Conservation (phyloP, 2,888 invertebrate genomes). For the Lepidocyrtinus sp. region DNA sequence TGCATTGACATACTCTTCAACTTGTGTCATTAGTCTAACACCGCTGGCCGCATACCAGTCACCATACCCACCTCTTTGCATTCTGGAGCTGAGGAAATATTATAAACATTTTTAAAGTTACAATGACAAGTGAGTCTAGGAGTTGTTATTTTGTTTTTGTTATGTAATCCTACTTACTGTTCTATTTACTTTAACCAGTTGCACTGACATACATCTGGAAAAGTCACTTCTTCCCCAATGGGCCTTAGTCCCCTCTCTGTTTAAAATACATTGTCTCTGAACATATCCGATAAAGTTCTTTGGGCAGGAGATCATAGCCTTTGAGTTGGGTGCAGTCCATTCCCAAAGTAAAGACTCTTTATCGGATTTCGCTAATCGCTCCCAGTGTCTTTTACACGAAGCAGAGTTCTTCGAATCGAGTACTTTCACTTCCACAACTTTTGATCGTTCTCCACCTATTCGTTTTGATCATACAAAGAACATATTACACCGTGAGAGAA, state of each 20-base stretch:
- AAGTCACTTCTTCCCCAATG: slow-evolving; percentile 63
- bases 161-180: slow-evolving; percentile 57
- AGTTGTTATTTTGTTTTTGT: no score
- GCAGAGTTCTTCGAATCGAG: slow-evolving; percentile 63
- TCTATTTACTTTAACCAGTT: slow-evolving; percentile 51
- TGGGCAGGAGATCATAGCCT: slow-evolving; percentile 62
- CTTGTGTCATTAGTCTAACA: slow-evolving; percentile 46
- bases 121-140: no score
- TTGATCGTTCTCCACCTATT: slow-evolving; percentile 41
- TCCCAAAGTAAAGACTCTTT: slow-evolving; percentile 37
- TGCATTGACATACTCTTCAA: slow-evolving; percentile 48
- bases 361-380: slow-evolving; percentile 52
- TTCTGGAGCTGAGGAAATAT: slow-evolving; percentile 61
- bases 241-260: slow-evolving; percentile 29
- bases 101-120: no score
- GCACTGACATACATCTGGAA: slow-evolving; percentile 55
- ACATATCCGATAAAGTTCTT: slow-evolving; percentile 60
- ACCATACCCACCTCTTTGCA: slow-evolving; percentile 64
- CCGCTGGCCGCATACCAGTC: slow-evolving; percentile 48
- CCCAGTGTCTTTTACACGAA: slow-evolving; percentile 61
- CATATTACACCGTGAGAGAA: no score
- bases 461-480: no score
- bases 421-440: slow-evolving; percentile 55
- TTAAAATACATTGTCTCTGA: slow-evolving; percentile 54
- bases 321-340: slow-evolving; percentile 56